Evolutionary conservation across 2,797 vertebrate species (phyloP), one percentile per base, ranked within the genome.

Genomic region (Labeo calbasu): DNA sequence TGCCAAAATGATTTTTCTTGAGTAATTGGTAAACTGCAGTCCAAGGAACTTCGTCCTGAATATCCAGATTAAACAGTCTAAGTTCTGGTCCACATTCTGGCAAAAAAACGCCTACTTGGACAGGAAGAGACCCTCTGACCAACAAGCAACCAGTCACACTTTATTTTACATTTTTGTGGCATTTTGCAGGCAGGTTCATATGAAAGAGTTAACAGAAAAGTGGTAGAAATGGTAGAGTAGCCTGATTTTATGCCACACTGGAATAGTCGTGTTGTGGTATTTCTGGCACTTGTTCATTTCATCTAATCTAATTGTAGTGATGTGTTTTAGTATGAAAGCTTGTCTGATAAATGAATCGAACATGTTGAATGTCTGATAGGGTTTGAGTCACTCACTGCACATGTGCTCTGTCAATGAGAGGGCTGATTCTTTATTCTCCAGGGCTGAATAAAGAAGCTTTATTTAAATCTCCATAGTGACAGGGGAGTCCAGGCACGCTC

Each of bases 391-490:
- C 40, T 65, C 10, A 2, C 36, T 57, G 63, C 63, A 75, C 28
- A 36, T 61, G 53, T 59, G 70, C 25, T 83, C 17, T 77, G 51
- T 69, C 43, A 70, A 69, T 69, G 61, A 83, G 70, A 55, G 59
- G 23, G 23, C 51, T 2, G 50, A 32, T 77, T 77, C 14, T 68
- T 13, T 51, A 65, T 83, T 40, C 61, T 43, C 25, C n/a, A 66
- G 81, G 50, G 28, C 28, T 75, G 71, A 82, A 63, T 73, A 75
- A 82, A 82, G 59, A 73, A 51, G 57, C 81, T 83, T 83, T 83
- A 83, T 83, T 82, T 75, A 73, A 75, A 83, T 76, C 81, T 77
- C 46, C 32, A 76, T 83, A 76, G 81, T 68, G 81, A 76, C 72
- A 68, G 46, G 48, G 66, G 25, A 43, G 72, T 77, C 59, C 48